Evolutionary conservation across 2,113 vertebrate genomes (phyloP), one percentile per base, ranked within the genome.

Genomic region (Cyprinus carpio): DNA sequence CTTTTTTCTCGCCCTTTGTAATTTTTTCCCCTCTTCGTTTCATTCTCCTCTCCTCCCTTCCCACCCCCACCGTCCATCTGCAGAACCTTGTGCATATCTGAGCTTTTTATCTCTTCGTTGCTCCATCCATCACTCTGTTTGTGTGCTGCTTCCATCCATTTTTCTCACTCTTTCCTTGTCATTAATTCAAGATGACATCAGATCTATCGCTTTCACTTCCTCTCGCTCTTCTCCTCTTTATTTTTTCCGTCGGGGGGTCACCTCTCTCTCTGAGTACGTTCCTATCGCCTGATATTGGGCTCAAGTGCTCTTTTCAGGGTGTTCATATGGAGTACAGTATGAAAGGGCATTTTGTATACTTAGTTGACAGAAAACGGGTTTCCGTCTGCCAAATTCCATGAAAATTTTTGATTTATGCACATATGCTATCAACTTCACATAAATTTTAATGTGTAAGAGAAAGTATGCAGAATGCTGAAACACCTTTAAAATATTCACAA

Each of bases 161-260:
- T 75, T 76, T 82, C 81, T 75, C 34, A 65, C 54, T 84, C 85
- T 89, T 81, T 83, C 75, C 75, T 78, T 87, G 62, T 82, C 85
- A 85, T 88, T 87, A 79, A 82, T 85, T 85, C 82, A 84, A 75
- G 56, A 84, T 84, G 87, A 88, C 85, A 88, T 84, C 82, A 64
- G 78, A 84, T 83, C 82, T 87, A 86, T 86, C 56, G 58, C 87
- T 82, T 40, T 81, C 83, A 75, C 87, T 90, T 80, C 56, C 81
- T 88, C 75, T 49, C 37, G 25, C 64, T 54, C 40, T 43, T 49
- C 29, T 74, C 60, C 43, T 72, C 60, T 72, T 81, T 62, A 58
- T 78, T 85, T 43, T 40, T 43, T 43, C 40, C 40, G 2, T 43
- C 40, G 40, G 40, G 9, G 9, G 40, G 40, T 3, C 9, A 10